phyloP scores from a whole-genome alignment of 2,888 invertebrate species.

The Drosophila mercatorum region DNA sequence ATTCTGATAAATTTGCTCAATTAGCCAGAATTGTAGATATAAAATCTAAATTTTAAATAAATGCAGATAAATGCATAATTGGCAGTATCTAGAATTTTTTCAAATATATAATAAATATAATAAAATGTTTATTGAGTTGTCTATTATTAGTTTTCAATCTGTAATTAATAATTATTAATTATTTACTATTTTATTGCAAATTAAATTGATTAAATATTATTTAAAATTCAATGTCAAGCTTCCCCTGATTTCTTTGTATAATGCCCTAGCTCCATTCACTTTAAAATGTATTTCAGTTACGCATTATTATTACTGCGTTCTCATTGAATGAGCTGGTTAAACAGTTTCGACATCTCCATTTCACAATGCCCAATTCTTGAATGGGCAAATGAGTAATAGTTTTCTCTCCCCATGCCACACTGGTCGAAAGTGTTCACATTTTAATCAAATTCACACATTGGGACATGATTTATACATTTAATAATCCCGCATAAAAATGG shows the following conservation, averaged over 20 bases:
- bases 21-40: too few species aligned
- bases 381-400: constrained; percentile 19
- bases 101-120: too few species aligned
- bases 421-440: constrained; percentile 33
- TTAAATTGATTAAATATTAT: too few species aligned
- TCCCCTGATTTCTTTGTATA: not conserved
- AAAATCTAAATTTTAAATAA: too few species aligned
- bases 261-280: not conserved
- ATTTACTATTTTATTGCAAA: too few species aligned
- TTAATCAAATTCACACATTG: constrained; percentile 66
- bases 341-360: constrained; percentile 16
- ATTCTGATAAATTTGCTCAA: not conserved
- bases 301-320: not conserved
- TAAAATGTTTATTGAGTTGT: too few species aligned
- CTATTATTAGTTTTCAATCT: too few species aligned
- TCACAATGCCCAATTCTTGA: not conserved
- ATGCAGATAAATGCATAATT: too few species aligned
- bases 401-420: not conserved
- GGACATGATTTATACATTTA: constrained; percentile 57
- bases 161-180: too few species aligned
- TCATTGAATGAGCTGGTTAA: not conserved
- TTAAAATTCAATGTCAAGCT: too few species aligned
- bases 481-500: constrained; percentile 61
- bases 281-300: too few species aligned
- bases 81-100: too few species aligned